Evolutionary conservation across 2,888 invertebrate species (phyloP), one percentile per base, ranked within the genome.

Genomic region (Tanypteryx hageni): DNA sequence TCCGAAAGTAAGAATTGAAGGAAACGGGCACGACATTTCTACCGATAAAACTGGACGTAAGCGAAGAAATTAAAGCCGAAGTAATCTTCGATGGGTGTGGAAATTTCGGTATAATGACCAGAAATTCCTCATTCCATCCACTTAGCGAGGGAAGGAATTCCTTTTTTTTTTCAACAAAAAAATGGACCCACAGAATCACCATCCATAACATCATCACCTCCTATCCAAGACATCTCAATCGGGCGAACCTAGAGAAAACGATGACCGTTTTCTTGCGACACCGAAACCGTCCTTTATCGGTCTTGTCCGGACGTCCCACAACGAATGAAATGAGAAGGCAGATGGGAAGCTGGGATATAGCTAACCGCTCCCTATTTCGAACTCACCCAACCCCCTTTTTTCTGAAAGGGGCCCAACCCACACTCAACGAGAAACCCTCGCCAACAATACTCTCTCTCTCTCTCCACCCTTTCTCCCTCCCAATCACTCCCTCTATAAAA

Each of bases 241-340:
- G 76, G 9, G 11, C 27, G 22, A 76, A 14, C 76, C 76, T 27
- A 76, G 11, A 76, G 11, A 76, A 27, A 76, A 76, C 76, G 76
- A 76, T 27, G 76, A 27, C 76, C 27, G 76, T 76, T 76, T 22
- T 27, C 9, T 4, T 7, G 22, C 27, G 76, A 76, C 76, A 76
- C 27, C 76, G 27, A 76, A 76, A 76, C 76, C 44, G 44, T 44
- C 44, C 76, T 76, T 76, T 76, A 76, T 76, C 76, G 76, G 76
- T 27, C 27, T 76, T 76, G 76, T 76, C 76, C 76, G 13, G 27
- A 14, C 22, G 13, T 76, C 76, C 76, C 76, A 76, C 76, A 76
- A n/a, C 22, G 64, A 68, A 68, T 68, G 68, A 68, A 18, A 27
- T 10, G 10, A 76, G 68, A 22, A 8, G 9, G 16, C 22, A 11